A percentile compares a stretch with the other conserved stretches of the same genome.
These are phyloP conservation scores for Pelusios castaneus DNA, from an alignment of 2,113 vertebrate species.

Conservation along the genomic window DNA sequence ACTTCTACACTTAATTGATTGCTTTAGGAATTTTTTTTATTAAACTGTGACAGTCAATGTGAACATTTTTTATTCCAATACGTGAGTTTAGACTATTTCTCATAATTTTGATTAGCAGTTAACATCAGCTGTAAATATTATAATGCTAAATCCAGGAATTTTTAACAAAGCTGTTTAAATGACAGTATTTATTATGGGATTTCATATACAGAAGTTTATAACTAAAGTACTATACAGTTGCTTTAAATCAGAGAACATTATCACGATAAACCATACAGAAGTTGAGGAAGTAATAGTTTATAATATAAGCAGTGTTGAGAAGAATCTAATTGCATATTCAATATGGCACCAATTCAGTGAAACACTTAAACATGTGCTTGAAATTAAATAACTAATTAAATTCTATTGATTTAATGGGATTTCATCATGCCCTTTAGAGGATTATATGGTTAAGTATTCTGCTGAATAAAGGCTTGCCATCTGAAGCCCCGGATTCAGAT, in stretches of 20 bases:
- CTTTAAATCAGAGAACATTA: neutral
- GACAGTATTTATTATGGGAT: neutral
- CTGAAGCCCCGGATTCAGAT: neutral
- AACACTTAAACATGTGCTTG: neutral
- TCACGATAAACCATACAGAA: neutral
- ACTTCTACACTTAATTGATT: slow-evolving; percentile 29
- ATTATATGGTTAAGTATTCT: neutral
- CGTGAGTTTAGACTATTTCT: slow-evolving; percentile 17
- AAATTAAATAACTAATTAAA: neutral
- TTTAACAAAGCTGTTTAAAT: slow-evolving; percentile 18
- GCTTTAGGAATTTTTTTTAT: neutral
- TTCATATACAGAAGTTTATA: neutral
- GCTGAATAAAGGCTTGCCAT: no score
- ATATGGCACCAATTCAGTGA: neutral
- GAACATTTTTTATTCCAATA: neutral
- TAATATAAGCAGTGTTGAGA: neutral
- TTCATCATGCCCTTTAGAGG: neutral
- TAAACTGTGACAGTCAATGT: neutral
- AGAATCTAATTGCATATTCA: neutral
- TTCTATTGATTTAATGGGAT: neutral
- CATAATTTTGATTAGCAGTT: slow-evolving; percentile 7
- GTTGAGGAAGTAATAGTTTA: neutral
- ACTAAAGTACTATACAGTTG: neutral
- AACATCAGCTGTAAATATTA: neutral
- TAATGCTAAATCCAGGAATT: neutral